Evolutionary conservation across 1,140 invertebrate species (phyloP).

Genomic region (Sarcophaga peregrina): DNA sequence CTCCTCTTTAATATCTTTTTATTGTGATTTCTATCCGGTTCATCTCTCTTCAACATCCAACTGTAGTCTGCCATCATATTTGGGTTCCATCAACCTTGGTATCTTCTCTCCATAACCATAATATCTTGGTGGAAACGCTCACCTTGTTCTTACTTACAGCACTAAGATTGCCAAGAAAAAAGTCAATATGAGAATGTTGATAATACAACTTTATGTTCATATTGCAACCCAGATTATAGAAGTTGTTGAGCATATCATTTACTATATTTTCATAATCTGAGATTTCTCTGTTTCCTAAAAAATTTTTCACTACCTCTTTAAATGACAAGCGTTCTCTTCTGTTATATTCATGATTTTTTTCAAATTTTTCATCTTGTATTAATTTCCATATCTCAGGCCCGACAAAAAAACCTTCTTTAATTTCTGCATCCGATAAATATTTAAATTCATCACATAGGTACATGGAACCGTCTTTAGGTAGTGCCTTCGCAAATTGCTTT

Average conservation of each 20-base stretch:
- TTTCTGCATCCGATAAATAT: background rate
- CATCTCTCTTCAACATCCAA: no score
- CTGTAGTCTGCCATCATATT: no score
- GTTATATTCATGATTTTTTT: background rate
- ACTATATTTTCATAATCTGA: conserved; percentile 6
- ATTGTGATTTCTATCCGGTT: no score
- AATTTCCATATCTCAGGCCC: background rate
- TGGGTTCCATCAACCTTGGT: background rate
- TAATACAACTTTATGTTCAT: background rate
- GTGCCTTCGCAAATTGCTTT: conserved; percentile 18
- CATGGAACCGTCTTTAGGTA: background rate
- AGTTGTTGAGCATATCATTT: conserved; percentile 6
- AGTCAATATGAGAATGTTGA: no score
- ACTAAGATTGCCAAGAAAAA: no score
- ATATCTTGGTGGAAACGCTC: conserved; percentile 19
- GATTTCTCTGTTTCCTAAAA: background rate
- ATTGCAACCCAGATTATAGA: background rate
- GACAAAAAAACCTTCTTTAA: conserved; percentile 23
- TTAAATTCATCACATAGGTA: background rate
- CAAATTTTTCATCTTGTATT: conserved; percentile 1
- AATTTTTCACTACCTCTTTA: conserved; percentile 6
- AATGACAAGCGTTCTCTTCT: background rate
- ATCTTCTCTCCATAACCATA: background rate
- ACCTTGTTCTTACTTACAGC: conserved; percentile 23
- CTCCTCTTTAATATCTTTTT: no score